phyloP scores from a whole-genome alignment of 2,888 invertebrate species.

The Beris chalybata region DNA sequence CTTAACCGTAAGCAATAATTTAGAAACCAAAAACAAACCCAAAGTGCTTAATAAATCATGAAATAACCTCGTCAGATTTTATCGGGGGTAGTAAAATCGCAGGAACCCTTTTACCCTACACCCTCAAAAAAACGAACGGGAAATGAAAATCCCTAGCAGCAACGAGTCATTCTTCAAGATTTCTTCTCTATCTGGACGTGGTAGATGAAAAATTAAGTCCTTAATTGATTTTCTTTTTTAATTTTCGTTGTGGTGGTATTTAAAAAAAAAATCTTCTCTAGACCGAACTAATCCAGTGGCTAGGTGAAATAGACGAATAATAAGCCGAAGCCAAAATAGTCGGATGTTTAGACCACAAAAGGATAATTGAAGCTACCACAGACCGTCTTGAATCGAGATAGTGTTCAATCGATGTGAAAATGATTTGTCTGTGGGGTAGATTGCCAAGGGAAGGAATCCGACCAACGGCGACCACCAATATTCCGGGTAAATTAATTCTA shows the following conservation, averaged over 20 bases:
- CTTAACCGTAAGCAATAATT: not conserved
- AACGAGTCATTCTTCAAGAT: constrained; percentile 29
- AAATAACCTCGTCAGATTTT: too few relatives aligned
- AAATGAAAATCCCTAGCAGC: constrained; percentile 27
- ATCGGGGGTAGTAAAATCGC: constrained; percentile 15
- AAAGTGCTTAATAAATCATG: too few relatives aligned
- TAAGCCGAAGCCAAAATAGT: too few relatives aligned
- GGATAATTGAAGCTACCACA: too few relatives aligned
- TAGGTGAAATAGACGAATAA: too few relatives aligned
- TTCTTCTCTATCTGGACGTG: constrained; percentile 23
- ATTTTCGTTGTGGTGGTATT: too few relatives aligned
- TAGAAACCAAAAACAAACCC: not conserved
- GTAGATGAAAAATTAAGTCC: constrained; percentile 23
- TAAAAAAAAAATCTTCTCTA: too few relatives aligned
- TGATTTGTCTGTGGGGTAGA: not conserved
- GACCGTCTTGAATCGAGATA: too few relatives aligned
- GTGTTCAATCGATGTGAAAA: too few relatives aligned
- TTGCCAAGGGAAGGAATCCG: constrained; percentile 28
- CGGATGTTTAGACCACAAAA: too few relatives aligned
- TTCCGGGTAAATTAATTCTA: too few relatives aligned
- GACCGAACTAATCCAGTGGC: too few relatives aligned
- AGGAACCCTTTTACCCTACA: constrained; percentile 12
- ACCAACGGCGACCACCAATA: constrained; percentile 9
- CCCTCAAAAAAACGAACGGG: constrained; percentile 7
- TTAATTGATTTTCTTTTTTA: constrained; percentile 27